Percentiles rank a stretch among this genome's conserved stretches.
Evolutionary conservation across 1,140 invertebrate genomes (phyloP).

Genomic region (Drosophila bipectinata): DNA sequence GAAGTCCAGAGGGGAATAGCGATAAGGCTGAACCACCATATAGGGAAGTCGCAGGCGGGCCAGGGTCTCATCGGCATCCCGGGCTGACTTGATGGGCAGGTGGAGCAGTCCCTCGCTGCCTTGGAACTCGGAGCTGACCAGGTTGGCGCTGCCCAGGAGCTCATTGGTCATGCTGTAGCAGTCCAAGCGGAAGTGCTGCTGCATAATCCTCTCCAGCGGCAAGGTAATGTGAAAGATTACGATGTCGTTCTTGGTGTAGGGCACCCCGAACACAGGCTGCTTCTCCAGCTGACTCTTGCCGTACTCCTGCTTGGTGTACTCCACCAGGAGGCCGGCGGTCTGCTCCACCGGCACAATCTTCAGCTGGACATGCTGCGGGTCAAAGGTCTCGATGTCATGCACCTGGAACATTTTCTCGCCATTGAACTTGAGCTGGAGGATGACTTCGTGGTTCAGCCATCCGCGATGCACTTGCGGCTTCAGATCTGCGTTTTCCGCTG

Average conservation of each 20-base stretch:
- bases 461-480: slow-evolving; percentile 88
- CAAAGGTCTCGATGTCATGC: slow-evolving; percentile 78
- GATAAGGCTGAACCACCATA: slow-evolving; percentile 89
- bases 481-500: slow-evolving; percentile 60
- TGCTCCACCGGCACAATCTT: slow-evolving; percentile 68
- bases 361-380: slow-evolving; percentile 73
- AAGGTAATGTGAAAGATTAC: slow-evolving; percentile 85
- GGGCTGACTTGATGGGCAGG: slow-evolving; percentile 90
- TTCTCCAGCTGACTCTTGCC: slow-evolving; percentile 61
- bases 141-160: slow-evolving; percentile 92
- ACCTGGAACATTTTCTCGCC: slow-evolving; percentile 84
- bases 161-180: slow-evolving; percentile 60
- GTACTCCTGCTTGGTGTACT: slow-evolving; percentile 73
- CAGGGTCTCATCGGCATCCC: slow-evolving; percentile 83
- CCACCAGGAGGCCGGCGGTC: slow-evolving; percentile 70
- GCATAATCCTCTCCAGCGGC: slow-evolving; percentile 72
- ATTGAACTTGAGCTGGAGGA: slow-evolving; percentile 90
- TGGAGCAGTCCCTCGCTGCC: slow-evolving; percentile 91
- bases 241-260: slow-evolving; percentile 70
- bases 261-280: slow-evolving; percentile 62
- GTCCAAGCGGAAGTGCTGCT: slow-evolving; percentile 57
- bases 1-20: slow-evolving; percentile 90
- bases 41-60: slow-evolving; percentile 88
- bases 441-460: slow-evolving; percentile 91
- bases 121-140: slow-evolving; percentile 81